phyloP scores from a whole-genome alignment of 2,888 invertebrate species.

The Acanthosepion pharaonis region DNA sequence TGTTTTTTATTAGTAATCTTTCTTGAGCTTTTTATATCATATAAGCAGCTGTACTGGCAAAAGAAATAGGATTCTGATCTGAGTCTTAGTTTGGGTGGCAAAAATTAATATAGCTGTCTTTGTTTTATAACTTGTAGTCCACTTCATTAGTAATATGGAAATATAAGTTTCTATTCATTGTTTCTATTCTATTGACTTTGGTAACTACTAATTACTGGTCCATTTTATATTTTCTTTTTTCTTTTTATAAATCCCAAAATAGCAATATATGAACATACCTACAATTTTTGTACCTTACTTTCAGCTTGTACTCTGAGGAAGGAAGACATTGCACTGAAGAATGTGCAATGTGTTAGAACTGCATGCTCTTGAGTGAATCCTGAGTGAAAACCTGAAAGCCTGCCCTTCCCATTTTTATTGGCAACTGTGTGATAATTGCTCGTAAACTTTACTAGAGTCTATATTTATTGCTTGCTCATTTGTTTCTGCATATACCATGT shows the following conservation, averaged over 20 bases:
- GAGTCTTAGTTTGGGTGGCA: neutral
- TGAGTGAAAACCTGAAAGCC: neutral
- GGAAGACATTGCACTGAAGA: neutral
- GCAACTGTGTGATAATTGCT: neutral
- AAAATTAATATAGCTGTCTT: neutral
- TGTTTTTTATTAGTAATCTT: neutral
- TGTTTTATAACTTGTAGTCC: neutral
- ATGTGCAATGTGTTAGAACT: neutral
- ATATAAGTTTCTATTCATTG: neutral
- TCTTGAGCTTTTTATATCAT: neutral
- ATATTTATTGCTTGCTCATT: conserved; percentile 11
- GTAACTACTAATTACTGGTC: neutral
- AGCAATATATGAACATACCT: neutral
- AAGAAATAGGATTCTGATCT: neutral
- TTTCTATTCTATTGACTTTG: neutral
- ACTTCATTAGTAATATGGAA: neutral
- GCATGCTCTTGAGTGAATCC: neutral
- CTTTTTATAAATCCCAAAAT: neutral
- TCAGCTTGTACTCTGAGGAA: neutral
- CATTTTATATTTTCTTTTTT: neutral
- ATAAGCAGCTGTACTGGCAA: neutral
- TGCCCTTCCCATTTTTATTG: conserved; percentile 2
- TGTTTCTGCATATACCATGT: conserved; percentile 33
- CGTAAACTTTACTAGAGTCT: conserved; percentile 15
- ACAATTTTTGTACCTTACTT: neutral